These are phyloP conservation scores for Sycophila sp. DNA, from an alignment of 1,140 invertebrate species.

Conservation along the genomic window DNA sequence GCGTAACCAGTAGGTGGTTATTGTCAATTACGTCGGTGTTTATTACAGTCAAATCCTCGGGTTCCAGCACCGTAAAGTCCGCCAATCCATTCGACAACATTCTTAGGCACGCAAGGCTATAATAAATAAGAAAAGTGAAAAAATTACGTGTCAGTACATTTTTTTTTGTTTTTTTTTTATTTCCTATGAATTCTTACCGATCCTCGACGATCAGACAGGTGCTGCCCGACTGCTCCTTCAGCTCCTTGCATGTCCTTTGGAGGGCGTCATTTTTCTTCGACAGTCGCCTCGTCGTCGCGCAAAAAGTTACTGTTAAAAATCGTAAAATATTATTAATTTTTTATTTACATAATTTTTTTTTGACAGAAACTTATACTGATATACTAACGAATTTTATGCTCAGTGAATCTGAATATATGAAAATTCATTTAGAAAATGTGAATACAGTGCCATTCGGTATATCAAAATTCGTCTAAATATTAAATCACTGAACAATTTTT, in stretches of 20 bases:
- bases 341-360: constrained; percentile 36
- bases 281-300: constrained; percentile 71
- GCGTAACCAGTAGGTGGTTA: constrained; percentile 73
- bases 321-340: constrained; percentile 9
- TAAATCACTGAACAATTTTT: too few relatives aligned
- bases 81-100: constrained; percentile 77
- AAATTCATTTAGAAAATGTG: too few relatives aligned
- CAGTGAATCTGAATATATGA: too few relatives aligned
- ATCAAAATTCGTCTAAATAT: too few relatives aligned
- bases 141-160: too few relatives aligned
- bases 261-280: constrained; percentile 55
- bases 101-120: constrained; percentile 79
- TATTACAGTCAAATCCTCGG: constrained; percentile 83
- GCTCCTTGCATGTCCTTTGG: not conserved
- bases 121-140: too few relatives aligned
- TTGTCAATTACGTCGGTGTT: constrained; percentile 37
- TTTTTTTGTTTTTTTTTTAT: not conserved
- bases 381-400: too few relatives aligned
- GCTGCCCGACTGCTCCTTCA: constrained; percentile 54
- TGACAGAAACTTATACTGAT: too few relatives aligned
- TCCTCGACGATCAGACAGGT: constrained; percentile 75
- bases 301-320: constrained; percentile 72
- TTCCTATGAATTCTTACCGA: constrained; percentile 61
- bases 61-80: constrained; percentile 83
- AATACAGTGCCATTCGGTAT: too few relatives aligned